Evolutionary conservation across 2,888 invertebrate genomes (phyloP).

Genomic region (Poecilus cupreus): DNA sequence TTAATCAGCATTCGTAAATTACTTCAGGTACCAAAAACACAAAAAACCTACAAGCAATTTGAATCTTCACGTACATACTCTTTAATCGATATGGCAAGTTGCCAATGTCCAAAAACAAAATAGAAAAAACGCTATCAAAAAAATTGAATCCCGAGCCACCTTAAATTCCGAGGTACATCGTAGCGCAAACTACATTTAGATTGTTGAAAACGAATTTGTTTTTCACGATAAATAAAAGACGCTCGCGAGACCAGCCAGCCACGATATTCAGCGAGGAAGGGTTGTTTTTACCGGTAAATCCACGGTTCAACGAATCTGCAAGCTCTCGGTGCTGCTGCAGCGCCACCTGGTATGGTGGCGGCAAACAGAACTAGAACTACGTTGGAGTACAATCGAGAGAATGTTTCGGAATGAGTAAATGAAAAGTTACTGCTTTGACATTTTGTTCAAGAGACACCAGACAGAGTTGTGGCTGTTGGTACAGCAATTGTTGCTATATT

Average conservation of each 20-base stretch:
- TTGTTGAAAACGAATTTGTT: constrained; percentile 53
- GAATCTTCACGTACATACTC: constrained; percentile 42
- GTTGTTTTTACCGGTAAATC: constrained; percentile 41
- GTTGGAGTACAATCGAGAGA: not conserved
- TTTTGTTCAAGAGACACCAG: not conserved
- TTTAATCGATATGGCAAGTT: constrained; percentile 42
- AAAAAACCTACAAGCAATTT: constrained; percentile 49
- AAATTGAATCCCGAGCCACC: constrained; percentile 12
- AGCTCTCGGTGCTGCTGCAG: not conserved
- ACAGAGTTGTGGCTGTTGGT: too few species aligned
- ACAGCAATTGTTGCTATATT: too few species aligned
- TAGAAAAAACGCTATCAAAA: not conserved
- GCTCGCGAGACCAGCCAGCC: not conserved
- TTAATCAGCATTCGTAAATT: constrained; percentile 53
- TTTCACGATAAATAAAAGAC: constrained; percentile 32
- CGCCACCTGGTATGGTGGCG: not conserved
- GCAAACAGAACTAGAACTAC: not conserved
- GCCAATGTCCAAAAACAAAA: constrained; percentile 42
- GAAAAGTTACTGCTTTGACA: constrained; percentile 7
- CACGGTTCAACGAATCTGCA: constrained; percentile 32
- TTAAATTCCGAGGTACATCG: constrained; percentile 18
- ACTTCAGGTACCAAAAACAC: constrained; percentile 35
- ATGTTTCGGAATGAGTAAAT: constrained; percentile 2
- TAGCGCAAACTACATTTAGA: constrained; percentile 46
- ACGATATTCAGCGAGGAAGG: constrained; percentile 5